Conservation (phyloP, 2,797 vertebrate species). For the Sebastes diploproa region DNA sequence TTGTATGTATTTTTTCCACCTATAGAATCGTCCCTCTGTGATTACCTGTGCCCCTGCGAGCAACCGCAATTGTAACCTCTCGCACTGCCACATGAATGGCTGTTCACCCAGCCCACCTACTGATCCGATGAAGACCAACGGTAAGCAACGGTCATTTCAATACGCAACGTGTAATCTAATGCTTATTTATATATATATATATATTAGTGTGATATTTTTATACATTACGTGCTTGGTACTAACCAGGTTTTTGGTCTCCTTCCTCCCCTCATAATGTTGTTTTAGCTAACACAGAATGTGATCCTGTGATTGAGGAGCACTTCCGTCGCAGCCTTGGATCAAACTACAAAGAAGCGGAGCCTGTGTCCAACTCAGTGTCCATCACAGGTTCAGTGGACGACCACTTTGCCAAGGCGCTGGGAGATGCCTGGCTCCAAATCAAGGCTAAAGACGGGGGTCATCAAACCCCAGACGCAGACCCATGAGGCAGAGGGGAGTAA, state of each 20-base stretch:
- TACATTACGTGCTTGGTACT: background rate
- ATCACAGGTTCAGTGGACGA: slow-evolving; percentile 97
- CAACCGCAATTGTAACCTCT: slow-evolving; percentile 93
- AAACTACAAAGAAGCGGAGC: slow-evolving; percentile 94
- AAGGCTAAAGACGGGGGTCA: slow-evolving; percentile 89
- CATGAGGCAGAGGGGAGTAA: slow-evolving; percentile 84
- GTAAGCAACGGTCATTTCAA: slow-evolving; percentile 44
- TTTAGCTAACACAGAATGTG: slow-evolving; percentile 86
- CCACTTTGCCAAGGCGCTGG: slow-evolving; percentile 98
- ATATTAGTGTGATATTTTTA: background rate
- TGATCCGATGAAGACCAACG: slow-evolving; percentile 82
- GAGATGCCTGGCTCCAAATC: slow-evolving; percentile 96
- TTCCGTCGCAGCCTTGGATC: slow-evolving; percentile 97
- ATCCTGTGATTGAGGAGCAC: slow-evolving; percentile 97
- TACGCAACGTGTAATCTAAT: background rate
- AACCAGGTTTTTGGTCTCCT: background rate
- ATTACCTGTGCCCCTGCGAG: slow-evolving; percentile 96
- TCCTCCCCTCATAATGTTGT: background rate
- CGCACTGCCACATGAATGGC: slow-evolving; percentile 91
- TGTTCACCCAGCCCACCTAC: slow-evolving; percentile 81
- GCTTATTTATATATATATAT: background rate
- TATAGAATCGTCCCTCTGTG: slow-evolving; percentile 95
- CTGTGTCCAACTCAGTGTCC: slow-evolving; percentile 92
- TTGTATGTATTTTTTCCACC: background rate
- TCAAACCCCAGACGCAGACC: slow-evolving; percentile 83